Conservation (phyloP, 2,888 invertebrate genomes). For the Metallyticus violacea region DNA sequence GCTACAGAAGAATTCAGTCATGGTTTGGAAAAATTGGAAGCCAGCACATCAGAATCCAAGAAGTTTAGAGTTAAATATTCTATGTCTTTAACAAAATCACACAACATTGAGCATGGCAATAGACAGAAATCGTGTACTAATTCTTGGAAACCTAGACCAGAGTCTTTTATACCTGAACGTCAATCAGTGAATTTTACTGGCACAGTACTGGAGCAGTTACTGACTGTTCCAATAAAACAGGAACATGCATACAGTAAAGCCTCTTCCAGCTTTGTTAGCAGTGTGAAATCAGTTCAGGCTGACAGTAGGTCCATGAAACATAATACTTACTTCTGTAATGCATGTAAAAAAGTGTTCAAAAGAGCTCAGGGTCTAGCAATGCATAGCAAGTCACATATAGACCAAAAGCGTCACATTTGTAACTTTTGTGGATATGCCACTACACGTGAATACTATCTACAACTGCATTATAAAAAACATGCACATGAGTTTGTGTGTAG, state of each 20-base stretch:
- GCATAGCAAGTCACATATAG: not conserved
- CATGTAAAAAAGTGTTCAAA: constrained; percentile 35
- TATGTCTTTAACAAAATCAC: not conserved
- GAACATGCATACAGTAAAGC: not conserved
- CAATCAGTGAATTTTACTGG: not conserved
- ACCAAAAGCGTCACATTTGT: not conserved
- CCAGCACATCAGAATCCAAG: not conserved
- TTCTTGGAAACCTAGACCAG: not conserved
- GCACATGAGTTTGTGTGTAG: constrained; percentile 44
- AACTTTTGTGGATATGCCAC: constrained; percentile 25
- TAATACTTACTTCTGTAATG: constrained; percentile 26
- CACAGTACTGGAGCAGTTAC: not conserved
- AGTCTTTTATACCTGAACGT: not conserved
- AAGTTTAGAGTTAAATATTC: not conserved
- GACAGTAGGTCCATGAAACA: not conserved
- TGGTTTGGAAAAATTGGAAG: not conserved
- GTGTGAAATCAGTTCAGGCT: not conserved
- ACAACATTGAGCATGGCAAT: not conserved
- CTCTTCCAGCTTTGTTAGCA: not conserved
- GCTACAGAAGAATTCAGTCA: not conserved
- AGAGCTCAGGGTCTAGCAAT: constrained; percentile 23
- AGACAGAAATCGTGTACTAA: not conserved
- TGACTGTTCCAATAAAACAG: not conserved
- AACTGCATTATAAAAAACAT: constrained; percentile 51
- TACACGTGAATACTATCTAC: constrained; percentile 19